Evolutionary conservation across 2,888 invertebrate species (phyloP).

Genomic region (Apodemia hepburni): DNA sequence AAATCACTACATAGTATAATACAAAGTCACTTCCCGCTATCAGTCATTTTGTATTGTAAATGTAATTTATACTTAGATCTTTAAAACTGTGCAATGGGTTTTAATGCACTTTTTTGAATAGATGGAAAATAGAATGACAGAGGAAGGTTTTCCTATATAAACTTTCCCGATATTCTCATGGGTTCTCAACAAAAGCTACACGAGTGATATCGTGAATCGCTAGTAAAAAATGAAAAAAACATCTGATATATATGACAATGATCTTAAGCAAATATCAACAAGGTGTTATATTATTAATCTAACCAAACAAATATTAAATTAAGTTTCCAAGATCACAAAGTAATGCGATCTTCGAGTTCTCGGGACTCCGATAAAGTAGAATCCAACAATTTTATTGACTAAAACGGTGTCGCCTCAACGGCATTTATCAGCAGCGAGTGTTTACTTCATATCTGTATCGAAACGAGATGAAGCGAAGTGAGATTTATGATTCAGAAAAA

Average conservation of each 20-base stretch:
- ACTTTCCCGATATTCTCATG: too few species aligned
- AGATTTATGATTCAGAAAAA: conserved; percentile 78
- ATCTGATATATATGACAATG: not conserved
- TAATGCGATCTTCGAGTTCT: conserved; percentile 3
- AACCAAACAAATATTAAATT: conserved; percentile 7
- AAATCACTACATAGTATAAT: too few species aligned
- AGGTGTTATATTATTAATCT: not conserved
- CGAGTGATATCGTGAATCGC: too few species aligned
- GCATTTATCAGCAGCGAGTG: conserved; percentile 39
- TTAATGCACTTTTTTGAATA: too few species aligned
- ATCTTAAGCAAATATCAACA: not conserved
- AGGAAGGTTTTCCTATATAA: too few species aligned
- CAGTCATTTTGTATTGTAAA: too few species aligned
- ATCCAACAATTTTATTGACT: conserved; percentile 29
- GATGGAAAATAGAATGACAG: too few species aligned
- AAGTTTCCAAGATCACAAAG: conserved; percentile 11
- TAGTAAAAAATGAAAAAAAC: too few species aligned
- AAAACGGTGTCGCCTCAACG: conserved; percentile 27
- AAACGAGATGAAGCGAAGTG: conserved; percentile 71
- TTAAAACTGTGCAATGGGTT: too few species aligned
- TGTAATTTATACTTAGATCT: too few species aligned
- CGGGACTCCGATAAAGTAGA: conserved; percentile 17
- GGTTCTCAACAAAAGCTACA: too few species aligned
- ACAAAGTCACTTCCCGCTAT: too few species aligned
- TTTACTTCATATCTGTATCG: conserved; percentile 73